Percentiles rank a stretch among this genome's conserved stretches.
phyloP scores from a whole-genome alignment of 2,888 invertebrate genomes.

The Coenonympha glycerion region DNA sequence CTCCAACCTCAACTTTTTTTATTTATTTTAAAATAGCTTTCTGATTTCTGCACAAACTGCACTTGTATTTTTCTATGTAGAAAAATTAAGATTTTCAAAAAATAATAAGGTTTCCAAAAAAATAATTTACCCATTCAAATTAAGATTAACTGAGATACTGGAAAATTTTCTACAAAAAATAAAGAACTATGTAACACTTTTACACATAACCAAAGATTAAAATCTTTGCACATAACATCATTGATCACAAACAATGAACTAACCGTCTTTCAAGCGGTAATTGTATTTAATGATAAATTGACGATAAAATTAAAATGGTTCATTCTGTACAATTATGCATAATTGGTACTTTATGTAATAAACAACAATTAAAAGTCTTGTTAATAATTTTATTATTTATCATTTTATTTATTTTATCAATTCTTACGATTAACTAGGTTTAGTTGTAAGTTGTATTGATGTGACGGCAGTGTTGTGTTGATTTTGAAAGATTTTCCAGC shows the following conservation, averaged over 20 bases:
- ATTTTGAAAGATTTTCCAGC: slow-evolving; percentile 44
- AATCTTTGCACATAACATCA: background rate
- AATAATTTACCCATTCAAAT: too few species aligned
- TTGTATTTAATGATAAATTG: background rate
- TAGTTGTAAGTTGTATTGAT: slow-evolving; percentile 4
- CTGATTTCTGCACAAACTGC: too few species aligned
- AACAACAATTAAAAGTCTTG: background rate
- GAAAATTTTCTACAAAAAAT: background rate
- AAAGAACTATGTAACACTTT: background rate
- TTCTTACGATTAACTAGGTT: background rate
- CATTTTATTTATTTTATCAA: too few species aligned
- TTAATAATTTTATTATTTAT: background rate
- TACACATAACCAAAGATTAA: too few species aligned
- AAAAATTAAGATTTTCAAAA: too few species aligned
- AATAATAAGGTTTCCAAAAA: too few species aligned
- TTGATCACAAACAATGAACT: background rate
- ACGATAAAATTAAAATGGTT: background rate
- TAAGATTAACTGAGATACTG: too few species aligned
- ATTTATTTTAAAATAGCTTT: too few species aligned
- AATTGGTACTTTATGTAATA: background rate
- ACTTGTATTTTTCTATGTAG: too few species aligned
- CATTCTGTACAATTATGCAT: background rate
- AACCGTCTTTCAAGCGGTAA: slow-evolving; percentile 1
- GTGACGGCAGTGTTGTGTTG: slow-evolving; percentile 3
- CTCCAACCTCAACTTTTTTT: too few species aligned